Base-by-base conservation (phyloP, 2,797 vertebrate species). In the Muscicapa striata region DNA sequence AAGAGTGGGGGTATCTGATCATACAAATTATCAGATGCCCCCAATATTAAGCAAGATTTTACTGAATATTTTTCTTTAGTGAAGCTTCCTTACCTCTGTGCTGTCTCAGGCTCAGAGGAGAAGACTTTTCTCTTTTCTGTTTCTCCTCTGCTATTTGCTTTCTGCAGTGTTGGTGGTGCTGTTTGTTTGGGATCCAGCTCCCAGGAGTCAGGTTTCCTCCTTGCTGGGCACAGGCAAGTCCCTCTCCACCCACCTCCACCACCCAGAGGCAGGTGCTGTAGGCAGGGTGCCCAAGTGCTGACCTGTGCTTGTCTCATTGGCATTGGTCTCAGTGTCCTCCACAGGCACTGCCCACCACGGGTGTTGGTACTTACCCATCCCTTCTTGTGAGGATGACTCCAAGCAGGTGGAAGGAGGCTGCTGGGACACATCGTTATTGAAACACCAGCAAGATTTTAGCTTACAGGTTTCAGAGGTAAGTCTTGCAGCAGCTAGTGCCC, bases 31-130 rank as follows among this genome's bases (percentile, higher is more conserved):
- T 67, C 51, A 91, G 34, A 66, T 29, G 51, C 4, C 3, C 15
- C 40, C 43, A 75, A 3, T 59, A 40, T 19, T 73, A 77, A 89
- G 11, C 10, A 74, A 87, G 14, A 3, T 13, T 85, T 48, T 11
- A 62, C 46, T 43, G 38, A 13, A 7, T 48, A 13, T 15, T 10
- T 26, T 15, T 34, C 43, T 20, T 29, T 13, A 76, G 20, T 15
- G 11, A 84, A 62, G 23, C 1, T 88, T 89, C 75, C 96, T 96
- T 97, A 97, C 96, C 96, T 96, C 68, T 55, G 29, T 38, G 20
- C 6, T 23, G 46, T 61, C 75, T 57, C 62, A 29, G 46, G 29
- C 22, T 62, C 0, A 0, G 43, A 83, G 24, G 4, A 79, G 32
- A n/a, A 68, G 74, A 59, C 9, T 52, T 81, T 54, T 23, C 41